These are phyloP conservation scores for Parascotia fuliginaria DNA, from an alignment of 2,888 invertebrate species.

Conservation along the genomic window DNA sequence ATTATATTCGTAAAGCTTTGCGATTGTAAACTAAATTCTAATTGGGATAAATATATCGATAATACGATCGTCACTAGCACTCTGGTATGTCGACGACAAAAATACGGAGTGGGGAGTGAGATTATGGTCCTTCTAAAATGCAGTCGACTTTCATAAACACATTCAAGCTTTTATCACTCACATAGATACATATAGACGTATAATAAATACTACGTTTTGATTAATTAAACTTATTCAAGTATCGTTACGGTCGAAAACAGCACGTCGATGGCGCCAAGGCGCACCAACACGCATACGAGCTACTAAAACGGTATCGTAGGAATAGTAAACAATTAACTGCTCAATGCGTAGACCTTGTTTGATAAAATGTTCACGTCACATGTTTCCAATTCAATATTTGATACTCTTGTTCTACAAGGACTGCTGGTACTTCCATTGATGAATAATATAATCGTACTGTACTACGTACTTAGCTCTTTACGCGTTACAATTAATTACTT, in stretches of 20 bases:
- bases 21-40: constrained; percentile 44
- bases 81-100: constrained; percentile 76
- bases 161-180: constrained; percentile 69
- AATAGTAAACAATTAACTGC: constrained; percentile 79
- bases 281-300: constrained; percentile 65
- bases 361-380: constrained; percentile 68
- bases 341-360: constrained; percentile 70
- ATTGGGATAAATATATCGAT: constrained; percentile 52
- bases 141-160: constrained; percentile 72
- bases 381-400: constrained; percentile 57
- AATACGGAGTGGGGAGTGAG: constrained; percentile 70
- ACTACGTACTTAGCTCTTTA: constrained; percentile 11
- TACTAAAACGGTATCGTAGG: constrained; percentile 74
- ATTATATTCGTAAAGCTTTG: constrained; percentile 28
- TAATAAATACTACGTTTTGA: constrained; percentile 37
- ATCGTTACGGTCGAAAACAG: constrained; percentile 53
- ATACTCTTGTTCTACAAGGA: constrained; percentile 51
- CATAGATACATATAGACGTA: constrained; percentile 58
- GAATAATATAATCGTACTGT: constrained; percentile 22
- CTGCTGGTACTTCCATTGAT: constrained; percentile 42
- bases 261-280: constrained; percentile 41
- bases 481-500: constrained; percentile 9
- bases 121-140: constrained; percentile 79
- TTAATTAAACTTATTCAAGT: constrained; percentile 53
- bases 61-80: constrained; percentile 58